Conservation (phyloP, 2,888 invertebrate species). For the Drosophila mettleri region DNA sequence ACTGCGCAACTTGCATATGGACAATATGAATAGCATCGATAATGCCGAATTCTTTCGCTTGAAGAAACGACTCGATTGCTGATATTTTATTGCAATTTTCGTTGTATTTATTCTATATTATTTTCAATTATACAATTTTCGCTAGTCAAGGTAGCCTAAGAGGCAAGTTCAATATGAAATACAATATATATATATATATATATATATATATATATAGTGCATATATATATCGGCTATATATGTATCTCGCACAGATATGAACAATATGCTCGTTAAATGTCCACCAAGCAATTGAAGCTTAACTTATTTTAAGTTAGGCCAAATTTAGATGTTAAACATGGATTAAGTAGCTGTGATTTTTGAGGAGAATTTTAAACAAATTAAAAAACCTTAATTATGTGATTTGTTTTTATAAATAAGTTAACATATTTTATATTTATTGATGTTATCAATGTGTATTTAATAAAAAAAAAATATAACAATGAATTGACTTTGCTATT, state of each 20-base stretch:
- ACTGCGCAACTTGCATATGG: conserved; percentile 81
- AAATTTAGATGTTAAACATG: conserved; percentile 25
- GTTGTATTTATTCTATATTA: conserved; percentile 83
- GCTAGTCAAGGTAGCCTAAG: conserved; percentile 58
- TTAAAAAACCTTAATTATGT: conserved; percentile 19
- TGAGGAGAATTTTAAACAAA: not conserved
- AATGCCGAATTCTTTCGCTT: conserved; percentile 82
- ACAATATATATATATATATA: conserved; percentile 2
- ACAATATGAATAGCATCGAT: conserved; percentile 79
- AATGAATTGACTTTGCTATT: conserved; percentile 50
- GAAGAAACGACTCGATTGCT: conserved; percentile 83
- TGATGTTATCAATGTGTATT: conserved; percentile 33
- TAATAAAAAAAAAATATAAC: conserved; percentile 19
- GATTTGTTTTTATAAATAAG: conserved; percentile 21
- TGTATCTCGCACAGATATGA: conserved; percentile 7
- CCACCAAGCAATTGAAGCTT: conserved; percentile 27
- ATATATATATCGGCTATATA: not conserved
- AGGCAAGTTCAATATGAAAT: not conserved
- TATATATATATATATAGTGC: not conserved
- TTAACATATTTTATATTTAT: conserved; percentile 23
- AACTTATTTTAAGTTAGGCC: conserved; percentile 18
- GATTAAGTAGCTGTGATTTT: conserved; percentile 55
- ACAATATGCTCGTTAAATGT: conserved; percentile 27
- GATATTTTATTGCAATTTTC: conserved; percentile 84
- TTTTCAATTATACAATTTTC: conserved; percentile 84